Percentiles rank a stretch among this genome's conserved stretches.
Conservation (phyloP, 2,113 vertebrate species). For the Columbina picui region DNA sequence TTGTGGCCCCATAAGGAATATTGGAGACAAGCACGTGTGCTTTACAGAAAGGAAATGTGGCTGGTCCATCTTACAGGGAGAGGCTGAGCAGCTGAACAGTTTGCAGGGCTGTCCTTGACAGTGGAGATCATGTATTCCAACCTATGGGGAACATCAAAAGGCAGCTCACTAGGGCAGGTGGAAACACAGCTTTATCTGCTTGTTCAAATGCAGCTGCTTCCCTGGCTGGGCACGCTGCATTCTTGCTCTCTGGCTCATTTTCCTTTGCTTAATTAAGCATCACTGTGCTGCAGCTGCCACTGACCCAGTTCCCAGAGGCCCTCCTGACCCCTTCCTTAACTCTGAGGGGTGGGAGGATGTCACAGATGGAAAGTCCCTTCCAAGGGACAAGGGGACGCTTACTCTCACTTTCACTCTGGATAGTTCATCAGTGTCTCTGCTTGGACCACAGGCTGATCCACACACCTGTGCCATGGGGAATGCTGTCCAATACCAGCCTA, state of each 20-base stretch:
- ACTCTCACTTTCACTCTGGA: not conserved
- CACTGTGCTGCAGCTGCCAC: not conserved
- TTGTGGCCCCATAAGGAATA: not conserved
- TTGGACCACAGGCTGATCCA: not conserved
- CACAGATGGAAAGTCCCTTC: not conserved
- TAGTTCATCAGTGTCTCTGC: not conserved
- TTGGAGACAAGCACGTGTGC: not conserved
- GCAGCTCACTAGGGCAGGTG: not conserved
- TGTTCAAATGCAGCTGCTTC: not conserved
- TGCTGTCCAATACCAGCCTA: not conserved
- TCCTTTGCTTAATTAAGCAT: constrained; percentile 14
- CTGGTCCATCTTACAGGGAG: not conserved
- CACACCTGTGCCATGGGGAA: not conserved
- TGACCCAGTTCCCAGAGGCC: constrained; percentile 69
- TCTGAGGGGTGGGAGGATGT: not conserved
- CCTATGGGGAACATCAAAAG: not conserved
- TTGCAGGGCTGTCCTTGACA: not conserved
- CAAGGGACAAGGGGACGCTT: not conserved
- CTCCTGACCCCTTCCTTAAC: constrained; percentile 5
- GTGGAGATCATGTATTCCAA: not conserved
- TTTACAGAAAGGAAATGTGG: not conserved
- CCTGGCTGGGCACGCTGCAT: not conserved
- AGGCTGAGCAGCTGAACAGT: not conserved
- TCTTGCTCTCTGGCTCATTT: not conserved
- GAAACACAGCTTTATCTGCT: not conserved